Evolutionary conservation across 2,888 invertebrate species (phyloP).

Genomic region (Eristalis intricaria): DNA sequence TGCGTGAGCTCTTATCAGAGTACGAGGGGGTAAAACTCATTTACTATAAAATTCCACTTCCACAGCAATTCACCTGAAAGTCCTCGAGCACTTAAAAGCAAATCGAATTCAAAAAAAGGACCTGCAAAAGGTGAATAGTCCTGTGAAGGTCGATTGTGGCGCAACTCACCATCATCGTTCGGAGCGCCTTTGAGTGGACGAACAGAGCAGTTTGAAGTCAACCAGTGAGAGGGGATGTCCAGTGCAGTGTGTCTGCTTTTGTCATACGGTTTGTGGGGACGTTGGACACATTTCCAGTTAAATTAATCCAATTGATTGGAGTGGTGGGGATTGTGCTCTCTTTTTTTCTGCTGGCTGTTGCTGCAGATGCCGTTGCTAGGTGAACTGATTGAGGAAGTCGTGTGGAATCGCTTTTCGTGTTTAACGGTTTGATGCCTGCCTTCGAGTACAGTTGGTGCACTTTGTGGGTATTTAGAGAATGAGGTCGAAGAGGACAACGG

Average conservation of each 20-base stretch:
- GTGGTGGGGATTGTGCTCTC: conserved; percentile 30
- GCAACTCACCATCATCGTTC: neutral
- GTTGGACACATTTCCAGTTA: conserved; percentile 55
- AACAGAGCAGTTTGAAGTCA: conserved; percentile 13
- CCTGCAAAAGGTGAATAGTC: conserved; percentile 26
- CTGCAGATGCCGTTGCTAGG: neutral
- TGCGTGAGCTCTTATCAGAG: conserved; percentile 35
- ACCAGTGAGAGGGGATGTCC: conserved; percentile 27
- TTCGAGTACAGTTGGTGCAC: neutral
- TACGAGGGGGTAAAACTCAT: conserved; percentile 40
- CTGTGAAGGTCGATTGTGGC: conserved; percentile 33
- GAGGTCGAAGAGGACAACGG: neutral
- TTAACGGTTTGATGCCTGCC: neutral
- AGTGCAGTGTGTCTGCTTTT: conserved; percentile 59
- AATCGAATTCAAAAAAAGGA: conserved; percentile 55
- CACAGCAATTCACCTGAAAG: conserved; percentile 61
- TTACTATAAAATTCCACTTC: conserved; percentile 68
- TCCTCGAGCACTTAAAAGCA: conserved; percentile 49
- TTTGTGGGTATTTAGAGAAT: neutral
- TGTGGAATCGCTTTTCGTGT: conserved; percentile 46
- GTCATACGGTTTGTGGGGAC: conserved; percentile 32
- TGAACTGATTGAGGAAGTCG: conserved; percentile 43
- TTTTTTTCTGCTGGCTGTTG: conserved; percentile 22
- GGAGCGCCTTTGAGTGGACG: conserved; percentile 9
- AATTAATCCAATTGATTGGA: conserved; percentile 68